These are phyloP conservation scores for Conus betulinus DNA, from an alignment of 1,140 invertebrate species.

Conservation along the genomic window DNA sequence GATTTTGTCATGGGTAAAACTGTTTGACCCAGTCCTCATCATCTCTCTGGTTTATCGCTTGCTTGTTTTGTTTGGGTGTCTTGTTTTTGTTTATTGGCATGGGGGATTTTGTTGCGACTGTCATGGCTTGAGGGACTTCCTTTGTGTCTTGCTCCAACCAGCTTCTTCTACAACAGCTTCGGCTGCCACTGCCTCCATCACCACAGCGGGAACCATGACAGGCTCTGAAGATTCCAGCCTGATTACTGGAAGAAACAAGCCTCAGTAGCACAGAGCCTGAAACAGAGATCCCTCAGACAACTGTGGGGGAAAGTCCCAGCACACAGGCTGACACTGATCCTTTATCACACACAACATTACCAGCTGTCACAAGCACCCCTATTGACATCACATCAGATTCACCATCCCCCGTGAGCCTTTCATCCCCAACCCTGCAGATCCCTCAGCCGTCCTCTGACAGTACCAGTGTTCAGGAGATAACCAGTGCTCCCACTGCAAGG, in stretches of 20 bases:
- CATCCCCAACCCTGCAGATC: neutral
- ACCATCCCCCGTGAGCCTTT: neutral
- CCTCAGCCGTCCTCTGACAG: neutral
- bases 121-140: constrained; percentile 3
- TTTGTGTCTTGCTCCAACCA: constrained; percentile 14
- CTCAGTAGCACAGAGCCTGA: constrained; percentile 1
- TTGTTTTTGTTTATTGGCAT: neutral
- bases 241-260: neutral
- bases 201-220: neutral
- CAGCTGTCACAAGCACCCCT: neutral
- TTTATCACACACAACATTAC: neutral
- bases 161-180: neutral
- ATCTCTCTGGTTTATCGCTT: neutral
- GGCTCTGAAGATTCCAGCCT: neutral
- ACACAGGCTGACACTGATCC: neutral
- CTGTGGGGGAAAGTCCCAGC: neutral
- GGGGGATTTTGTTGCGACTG: neutral
- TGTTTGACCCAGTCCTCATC: too few relatives aligned
- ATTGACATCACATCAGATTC: neutral
- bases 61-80: neutral
- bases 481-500: neutral
- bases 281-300: neutral
- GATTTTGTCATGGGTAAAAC: neutral
- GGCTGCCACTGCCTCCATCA: neutral
- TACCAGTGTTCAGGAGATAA: neutral